Conservation (phyloP, 2,888 invertebrate species). For the Eupithecia subfuscata region DNA sequence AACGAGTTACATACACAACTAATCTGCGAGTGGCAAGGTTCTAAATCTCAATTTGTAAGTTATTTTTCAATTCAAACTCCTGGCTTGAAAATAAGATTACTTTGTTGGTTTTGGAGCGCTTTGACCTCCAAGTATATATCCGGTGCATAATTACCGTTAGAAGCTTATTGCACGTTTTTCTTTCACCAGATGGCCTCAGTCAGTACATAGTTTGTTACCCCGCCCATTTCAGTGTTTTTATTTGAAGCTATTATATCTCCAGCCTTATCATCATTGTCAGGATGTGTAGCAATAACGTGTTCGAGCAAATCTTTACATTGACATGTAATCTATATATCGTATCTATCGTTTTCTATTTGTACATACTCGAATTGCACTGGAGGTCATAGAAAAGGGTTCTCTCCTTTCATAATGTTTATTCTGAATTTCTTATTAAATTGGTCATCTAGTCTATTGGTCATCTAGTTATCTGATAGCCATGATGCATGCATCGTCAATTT, state of each 20-base stretch:
- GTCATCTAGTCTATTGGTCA: no score
- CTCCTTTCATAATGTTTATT: background rate
- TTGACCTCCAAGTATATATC: background rate
- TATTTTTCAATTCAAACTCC: constrained; percentile 13
- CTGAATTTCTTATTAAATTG: background rate
- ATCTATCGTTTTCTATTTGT: background rate
- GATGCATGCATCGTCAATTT: constrained; percentile 9
- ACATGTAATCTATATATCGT: background rate
- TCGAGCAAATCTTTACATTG: background rate
- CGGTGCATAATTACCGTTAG: constrained; percentile 4
- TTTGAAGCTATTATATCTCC: background rate
- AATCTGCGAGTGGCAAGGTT: constrained; percentile 36
- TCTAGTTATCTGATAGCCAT: background rate
- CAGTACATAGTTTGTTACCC: background rate
- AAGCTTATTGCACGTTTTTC: background rate
- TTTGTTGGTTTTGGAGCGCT: constrained; percentile 1
- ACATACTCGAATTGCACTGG: background rate
- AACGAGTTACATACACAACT: constrained; percentile 42
- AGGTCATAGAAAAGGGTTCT: background rate
- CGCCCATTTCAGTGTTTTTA: background rate
- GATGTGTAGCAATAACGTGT: background rate
- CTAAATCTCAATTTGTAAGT: constrained; percentile 24
- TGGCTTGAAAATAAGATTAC: background rate
- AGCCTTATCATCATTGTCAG: background rate
- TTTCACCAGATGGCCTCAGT: background rate